Conservation (phyloP, 2,888 invertebrate genomes). For the Melipona bicolor region DNA sequence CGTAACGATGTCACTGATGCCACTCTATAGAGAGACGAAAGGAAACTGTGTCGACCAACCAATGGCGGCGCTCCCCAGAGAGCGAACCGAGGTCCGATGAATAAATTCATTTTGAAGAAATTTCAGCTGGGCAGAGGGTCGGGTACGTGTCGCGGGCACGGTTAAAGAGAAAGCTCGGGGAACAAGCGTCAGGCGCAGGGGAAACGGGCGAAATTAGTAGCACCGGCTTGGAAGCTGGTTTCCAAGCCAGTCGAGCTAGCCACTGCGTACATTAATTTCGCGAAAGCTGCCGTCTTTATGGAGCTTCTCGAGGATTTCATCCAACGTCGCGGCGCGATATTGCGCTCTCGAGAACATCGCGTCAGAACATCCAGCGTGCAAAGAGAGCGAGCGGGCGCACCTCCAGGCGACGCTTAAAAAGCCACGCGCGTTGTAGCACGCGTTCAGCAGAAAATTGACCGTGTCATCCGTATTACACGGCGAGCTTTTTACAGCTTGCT, state of each 20-base stretch:
- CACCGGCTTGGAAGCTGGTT: not conserved
- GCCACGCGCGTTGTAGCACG: not conserved
- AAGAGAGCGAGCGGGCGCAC: not conserved
- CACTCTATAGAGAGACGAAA: not conserved
- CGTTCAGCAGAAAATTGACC: slow-evolving; percentile 34
- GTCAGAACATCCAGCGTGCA: slow-evolving; percentile 4
- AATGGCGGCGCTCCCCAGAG: not conserved
- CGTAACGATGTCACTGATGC: slow-evolving; percentile 12
- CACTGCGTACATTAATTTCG: slow-evolving; percentile 34
- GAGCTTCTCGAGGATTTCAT: slow-evolving; percentile 28
- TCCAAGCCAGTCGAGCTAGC: not conserved
- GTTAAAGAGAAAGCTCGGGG: not conserved
- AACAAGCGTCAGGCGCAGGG: not conserved
- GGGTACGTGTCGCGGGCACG: no score
- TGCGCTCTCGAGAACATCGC: slow-evolving; percentile 17
- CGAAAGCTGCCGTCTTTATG: slow-evolving; percentile 15
- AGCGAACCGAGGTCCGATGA: not conserved
- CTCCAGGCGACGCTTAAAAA: slow-evolving; percentile 18
- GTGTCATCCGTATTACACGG: slow-evolving; percentile 27
- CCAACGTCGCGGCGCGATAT: slow-evolving; percentile 28
- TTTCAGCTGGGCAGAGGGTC: not conserved
- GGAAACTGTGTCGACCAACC: not conserved
- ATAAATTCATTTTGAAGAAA: slow-evolving; percentile 37
- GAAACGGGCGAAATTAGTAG: slow-evolving; percentile 30
- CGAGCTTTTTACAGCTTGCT: not conserved